Evolutionary conservation across 1,140 invertebrate species (phyloP).

Genomic region (Drosophila leontia): DNA sequence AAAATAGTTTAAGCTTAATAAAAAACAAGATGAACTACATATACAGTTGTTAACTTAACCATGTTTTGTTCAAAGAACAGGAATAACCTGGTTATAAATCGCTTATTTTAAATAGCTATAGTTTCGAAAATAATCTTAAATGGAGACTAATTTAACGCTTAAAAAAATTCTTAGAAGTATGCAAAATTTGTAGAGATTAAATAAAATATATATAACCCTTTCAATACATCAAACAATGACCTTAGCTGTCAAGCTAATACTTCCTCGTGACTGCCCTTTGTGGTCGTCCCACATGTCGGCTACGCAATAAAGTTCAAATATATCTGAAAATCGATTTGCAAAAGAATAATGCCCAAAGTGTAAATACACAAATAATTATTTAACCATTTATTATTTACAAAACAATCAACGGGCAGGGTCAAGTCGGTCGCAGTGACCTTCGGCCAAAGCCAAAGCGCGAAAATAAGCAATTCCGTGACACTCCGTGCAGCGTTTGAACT

Average conservation of each 20-base stretch:
- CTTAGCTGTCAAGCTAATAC: neutral
- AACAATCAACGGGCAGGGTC: conserved; percentile 46
- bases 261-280: no score
- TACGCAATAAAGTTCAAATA: conserved; percentile 4
- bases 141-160: neutral
- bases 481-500: conserved; percentile 21
- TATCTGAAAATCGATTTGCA: conserved; percentile 1
- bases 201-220: neutral
- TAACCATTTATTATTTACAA: conserved; percentile 59
- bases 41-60: neutral
- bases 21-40: neutral
- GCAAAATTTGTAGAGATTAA: accelerated
- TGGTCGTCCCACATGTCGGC: neutral
- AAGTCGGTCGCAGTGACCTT: conserved; percentile 26
- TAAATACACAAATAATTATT: conserved; percentile 30
- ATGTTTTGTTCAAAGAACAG: neutral
- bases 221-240: neutral
- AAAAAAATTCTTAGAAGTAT: neutral
- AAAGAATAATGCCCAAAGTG: neutral
- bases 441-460: neutral
- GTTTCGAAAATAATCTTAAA: neutral
- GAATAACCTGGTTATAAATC: neutral
- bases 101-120: neutral
- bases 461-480: conserved; percentile 14
- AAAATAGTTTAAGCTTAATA: neutral